phyloP scores from a whole-genome alignment of 2,113 vertebrate species.

The Hymenochirus boettgeri region DNA sequence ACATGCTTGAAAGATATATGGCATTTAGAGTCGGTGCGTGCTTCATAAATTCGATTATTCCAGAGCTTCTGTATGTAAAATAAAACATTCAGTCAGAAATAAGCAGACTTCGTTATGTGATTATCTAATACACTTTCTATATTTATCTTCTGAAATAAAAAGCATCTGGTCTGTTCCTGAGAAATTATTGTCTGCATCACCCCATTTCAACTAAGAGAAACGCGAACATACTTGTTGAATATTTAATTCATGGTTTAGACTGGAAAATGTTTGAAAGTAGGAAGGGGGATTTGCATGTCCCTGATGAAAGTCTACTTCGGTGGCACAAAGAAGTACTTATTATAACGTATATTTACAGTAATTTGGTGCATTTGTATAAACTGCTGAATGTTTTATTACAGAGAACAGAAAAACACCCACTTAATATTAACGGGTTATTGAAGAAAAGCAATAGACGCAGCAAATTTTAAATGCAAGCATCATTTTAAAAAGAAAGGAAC shows the following conservation, averaged over 20 bases:
- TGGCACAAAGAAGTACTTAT: too few relatives aligned
- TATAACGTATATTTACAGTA: too few relatives aligned
- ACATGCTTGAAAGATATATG: too few relatives aligned
- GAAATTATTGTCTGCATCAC: constrained; percentile 27
- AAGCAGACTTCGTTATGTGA: constrained; percentile 16
- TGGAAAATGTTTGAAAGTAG: constrained; percentile 32
- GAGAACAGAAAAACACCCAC: too few relatives aligned
- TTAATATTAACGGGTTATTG: too few relatives aligned
- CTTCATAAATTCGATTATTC: constrained; percentile 7
- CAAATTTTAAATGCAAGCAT: too few relatives aligned
- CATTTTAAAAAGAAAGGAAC: too few relatives aligned
- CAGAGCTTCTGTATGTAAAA: constrained; percentile 9
- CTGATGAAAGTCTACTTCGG: background rate
- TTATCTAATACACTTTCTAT: constrained; percentile 33
- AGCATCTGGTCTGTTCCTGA: constrained; percentile 20
- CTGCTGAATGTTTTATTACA: too few relatives aligned
- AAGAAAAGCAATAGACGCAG: too few relatives aligned
- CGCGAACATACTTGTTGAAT: constrained; percentile 29
- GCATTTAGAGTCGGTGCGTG: too few relatives aligned
- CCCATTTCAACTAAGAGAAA: constrained; percentile 28
- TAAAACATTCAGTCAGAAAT: constrained; percentile 3
- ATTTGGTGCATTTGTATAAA: too few relatives aligned
- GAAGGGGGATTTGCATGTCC: constrained; percentile 32
- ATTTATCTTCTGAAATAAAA: constrained; percentile 24
- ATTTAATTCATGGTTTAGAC: constrained; percentile 34